Conservation (phyloP, 2,888 invertebrate species). For the Drosophila flavopinicola region DNA sequence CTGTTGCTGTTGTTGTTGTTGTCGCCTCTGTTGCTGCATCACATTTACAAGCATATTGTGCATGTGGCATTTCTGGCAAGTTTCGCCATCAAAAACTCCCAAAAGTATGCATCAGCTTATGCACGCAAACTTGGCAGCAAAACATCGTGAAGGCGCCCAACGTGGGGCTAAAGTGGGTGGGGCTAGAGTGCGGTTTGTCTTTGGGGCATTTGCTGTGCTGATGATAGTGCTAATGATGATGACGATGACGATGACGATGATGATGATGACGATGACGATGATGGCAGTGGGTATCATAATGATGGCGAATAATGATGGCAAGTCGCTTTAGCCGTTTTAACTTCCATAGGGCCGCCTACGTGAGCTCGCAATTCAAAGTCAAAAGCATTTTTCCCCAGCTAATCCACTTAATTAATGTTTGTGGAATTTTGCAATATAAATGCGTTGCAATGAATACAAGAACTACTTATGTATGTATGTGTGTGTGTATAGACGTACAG, state of each 20-base stretch:
- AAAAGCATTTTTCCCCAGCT: slow-evolving; percentile 47
- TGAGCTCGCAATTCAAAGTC: slow-evolving; percentile 42
- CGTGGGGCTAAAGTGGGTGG: not conserved
- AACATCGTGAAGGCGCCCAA: slow-evolving; percentile 43
- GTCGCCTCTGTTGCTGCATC: slow-evolving; percentile 24
- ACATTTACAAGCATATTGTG: slow-evolving; percentile 55
- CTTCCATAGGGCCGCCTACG: slow-evolving; percentile 3
- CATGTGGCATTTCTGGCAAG: slow-evolving; percentile 56
- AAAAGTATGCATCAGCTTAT: slow-evolving; percentile 74
- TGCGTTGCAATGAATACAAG: slow-evolving; percentile 42
- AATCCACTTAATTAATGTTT: slow-evolving; percentile 67
- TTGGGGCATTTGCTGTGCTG: slow-evolving; percentile 7
- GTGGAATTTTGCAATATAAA: slow-evolving; percentile 57
- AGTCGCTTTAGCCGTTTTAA: not conserved
- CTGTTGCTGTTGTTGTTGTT: not conserved
- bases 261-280: slow-evolving; percentile 22
- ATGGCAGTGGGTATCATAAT: slow-evolving; percentile 14
- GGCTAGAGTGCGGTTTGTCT: slow-evolving; percentile 20
- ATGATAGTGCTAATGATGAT: slow-evolving; percentile 23
- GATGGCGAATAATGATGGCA: slow-evolving; percentile 23
- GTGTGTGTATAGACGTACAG: slow-evolving; percentile 11
- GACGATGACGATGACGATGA: slow-evolving; percentile 15
- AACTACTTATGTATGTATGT: slow-evolving; percentile 22
- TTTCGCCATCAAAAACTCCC: slow-evolving; percentile 69
- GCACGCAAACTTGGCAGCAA: slow-evolving; percentile 62